Evolutionary conservation across 2,888 invertebrate genomes (phyloP).

Genomic region (Therioaphis trifolii): DNA sequence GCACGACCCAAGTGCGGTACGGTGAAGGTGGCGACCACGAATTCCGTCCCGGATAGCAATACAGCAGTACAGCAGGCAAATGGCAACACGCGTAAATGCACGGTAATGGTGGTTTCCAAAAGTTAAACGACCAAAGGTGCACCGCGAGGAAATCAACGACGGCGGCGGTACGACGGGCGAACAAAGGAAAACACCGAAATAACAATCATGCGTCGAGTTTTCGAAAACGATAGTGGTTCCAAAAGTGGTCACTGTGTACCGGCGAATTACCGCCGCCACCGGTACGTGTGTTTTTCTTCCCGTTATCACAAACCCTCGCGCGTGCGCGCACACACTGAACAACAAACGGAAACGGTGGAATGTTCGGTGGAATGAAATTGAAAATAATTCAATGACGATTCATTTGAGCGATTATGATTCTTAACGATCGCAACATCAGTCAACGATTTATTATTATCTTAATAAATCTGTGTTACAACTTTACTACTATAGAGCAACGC

Average conservation of each 20-base stretch:
- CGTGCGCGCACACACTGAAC: no score
- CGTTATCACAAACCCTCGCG: slow-evolving; percentile 38
- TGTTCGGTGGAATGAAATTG: background rate
- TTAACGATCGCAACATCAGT: no score
- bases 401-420: no score
- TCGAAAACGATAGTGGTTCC: slow-evolving; percentile 62
- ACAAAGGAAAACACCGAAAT: slow-evolving; percentile 61
- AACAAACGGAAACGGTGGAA: background rate
- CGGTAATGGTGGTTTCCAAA: background rate
- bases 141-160: slow-evolving; percentile 26
- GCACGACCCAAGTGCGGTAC: background rate
- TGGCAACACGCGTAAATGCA: background rate
- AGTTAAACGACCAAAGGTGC: background rate
- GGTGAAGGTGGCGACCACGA: background rate
- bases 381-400: no score
- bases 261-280: background rate
- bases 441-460: no score
- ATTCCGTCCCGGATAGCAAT: background rate
- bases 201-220: slow-evolving; percentile 57
- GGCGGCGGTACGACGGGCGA: slow-evolving; percentile 43
- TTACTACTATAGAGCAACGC: background rate
- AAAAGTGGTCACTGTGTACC: slow-evolving; percentile 50
- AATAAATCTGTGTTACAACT: no score
- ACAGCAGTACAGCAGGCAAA: background rate
- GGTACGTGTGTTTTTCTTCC: background rate